Conservation (phyloP, 2,888 invertebrate genomes). For the Harpalus rufipes region DNA sequence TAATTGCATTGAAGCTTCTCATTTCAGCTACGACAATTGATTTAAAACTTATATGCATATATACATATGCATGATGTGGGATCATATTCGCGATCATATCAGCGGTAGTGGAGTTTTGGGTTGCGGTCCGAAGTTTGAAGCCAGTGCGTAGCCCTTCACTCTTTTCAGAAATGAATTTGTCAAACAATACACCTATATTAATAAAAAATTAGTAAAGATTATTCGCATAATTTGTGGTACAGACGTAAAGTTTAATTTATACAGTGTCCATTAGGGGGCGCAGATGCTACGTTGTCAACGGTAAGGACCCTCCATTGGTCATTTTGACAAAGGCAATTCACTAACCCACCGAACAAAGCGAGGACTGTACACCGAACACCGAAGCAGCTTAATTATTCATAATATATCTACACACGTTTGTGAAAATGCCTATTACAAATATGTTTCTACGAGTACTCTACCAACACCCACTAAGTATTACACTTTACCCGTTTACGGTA, state of each 20-base stretch:
- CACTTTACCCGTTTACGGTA: constrained; percentile 34
- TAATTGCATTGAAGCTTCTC: constrained; percentile 65
- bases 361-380: constrained; percentile 36
- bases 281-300: constrained; percentile 72
- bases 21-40: constrained; percentile 67
- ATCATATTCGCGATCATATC: constrained; percentile 43
- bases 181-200: constrained; percentile 42
- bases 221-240: constrained; percentile 53
- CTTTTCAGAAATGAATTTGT: constrained; percentile 1
- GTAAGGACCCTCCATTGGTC: constrained; percentile 72
- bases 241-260: constrained; percentile 71
- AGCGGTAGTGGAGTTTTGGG: neutral
- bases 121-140: neutral
- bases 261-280: constrained; percentile 71
- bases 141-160: neutral
- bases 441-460: constrained; percentile 15
- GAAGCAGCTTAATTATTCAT: constrained; percentile 64
- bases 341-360: constrained; percentile 65
- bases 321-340: constrained; percentile 72
- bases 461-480: constrained; percentile 27
- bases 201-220: constrained; percentile 48
- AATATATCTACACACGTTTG: constrained; percentile 65
- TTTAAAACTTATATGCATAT: constrained; percentile 66
- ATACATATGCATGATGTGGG: constrained; percentile 66
- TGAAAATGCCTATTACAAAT: constrained; percentile 65